Base-by-base conservation (phyloP, 2,113 vertebrate species). In the Axis porcinus region DNA sequence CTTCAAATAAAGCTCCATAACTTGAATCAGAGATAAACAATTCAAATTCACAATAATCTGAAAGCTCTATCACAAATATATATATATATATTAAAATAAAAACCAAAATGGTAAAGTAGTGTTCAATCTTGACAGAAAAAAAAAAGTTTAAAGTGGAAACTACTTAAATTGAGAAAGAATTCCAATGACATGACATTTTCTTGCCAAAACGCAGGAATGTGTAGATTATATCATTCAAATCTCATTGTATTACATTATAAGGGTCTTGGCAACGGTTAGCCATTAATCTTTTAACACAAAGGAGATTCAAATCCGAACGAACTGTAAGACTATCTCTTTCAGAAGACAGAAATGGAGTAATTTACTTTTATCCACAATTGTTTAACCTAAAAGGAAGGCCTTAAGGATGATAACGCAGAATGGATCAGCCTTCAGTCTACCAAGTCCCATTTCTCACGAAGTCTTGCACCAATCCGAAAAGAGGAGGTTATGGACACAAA, bases 271-370 rank as follows among this genome's bases (percentile, higher is more conserved):
- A 94, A 98, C 17, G 93, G 95, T 58, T 94, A 28, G 91, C 95
- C 97, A 96, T 98, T 97, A 98, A 98, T 98, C 97, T 98, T 98
- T 98, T 97, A 98, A 98, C 97, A 98, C 98, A 99, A 99, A 98
- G 98, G 90, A 98, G 97, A 95, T 70, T 97, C 97, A 98, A 95
- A 98, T 91, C 96, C 97, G 98, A 98, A 94, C 11, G 97, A 91
- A 94, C 93, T 96, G 97, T 86, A 97, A 98, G 94, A 91, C 95
- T 96, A 11, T 93, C 97, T 96, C 97, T 95, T 93, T 43, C 76
- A 13, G 16, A 50, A 86, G 52, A 40, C 55, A 96, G 95, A 96
- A 93, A 45, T 9, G 43, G 50, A 85, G 78, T 70, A 89, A 92
- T 97, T 93, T 70, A 92, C 96, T 98, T 95, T 94, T 78, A 87